Evolutionary conservation across 2,797 vertebrate genomes (phyloP), one percentile per base, ranked within the genome.

Genomic region (Sphenodon punctatus): DNA sequence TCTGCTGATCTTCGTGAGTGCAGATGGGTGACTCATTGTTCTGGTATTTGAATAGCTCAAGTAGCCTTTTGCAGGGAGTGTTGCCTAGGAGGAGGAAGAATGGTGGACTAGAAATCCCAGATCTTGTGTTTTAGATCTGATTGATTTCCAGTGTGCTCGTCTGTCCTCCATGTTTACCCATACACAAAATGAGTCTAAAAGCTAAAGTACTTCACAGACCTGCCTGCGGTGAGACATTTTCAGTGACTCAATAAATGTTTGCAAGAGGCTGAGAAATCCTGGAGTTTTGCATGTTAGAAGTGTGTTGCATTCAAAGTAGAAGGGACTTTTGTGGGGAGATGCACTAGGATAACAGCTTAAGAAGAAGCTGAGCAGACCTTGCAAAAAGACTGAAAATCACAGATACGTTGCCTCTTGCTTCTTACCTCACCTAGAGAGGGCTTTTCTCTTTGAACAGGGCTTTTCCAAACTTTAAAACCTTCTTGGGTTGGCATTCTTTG

Each of bases 21-120:
- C 72, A 65, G n/a, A 66, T 42, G 4, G 1, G 63, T 91, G 83
- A 91, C 49, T 90, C 77, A 82, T 90, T 60, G 56, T 76, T 91
- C 73, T 58, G 73, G 2, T 67, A 19, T 27, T 46, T 34, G 63
- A 90, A 87, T 89, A 48, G 20, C 13, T 83, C 65, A 46, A 36
- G 30, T 38, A 27, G 11, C 13, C 15, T 55, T 53, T 13, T 46
- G 46, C 45, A 7, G 4, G 41, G 4, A 13, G 17, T 43, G 23
- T n/a, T n/a, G 41, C 22, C 6, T 20, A n/a, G 48, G 71, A 25
- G 19, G 67, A 34, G 58, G 16, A 49, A 20, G 45, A 45, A 8
- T 22, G 22, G 20, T 46, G 46, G 45, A 46, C n/a, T n/a, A n/a
- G n/a, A n/a, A n/a, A n/a, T n/a, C n/a, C n/a, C n/a, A n/a, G n/a